phyloP scores from a whole-genome alignment of 23 tunicate species.

The Clavelina lepadiformis region DNA sequence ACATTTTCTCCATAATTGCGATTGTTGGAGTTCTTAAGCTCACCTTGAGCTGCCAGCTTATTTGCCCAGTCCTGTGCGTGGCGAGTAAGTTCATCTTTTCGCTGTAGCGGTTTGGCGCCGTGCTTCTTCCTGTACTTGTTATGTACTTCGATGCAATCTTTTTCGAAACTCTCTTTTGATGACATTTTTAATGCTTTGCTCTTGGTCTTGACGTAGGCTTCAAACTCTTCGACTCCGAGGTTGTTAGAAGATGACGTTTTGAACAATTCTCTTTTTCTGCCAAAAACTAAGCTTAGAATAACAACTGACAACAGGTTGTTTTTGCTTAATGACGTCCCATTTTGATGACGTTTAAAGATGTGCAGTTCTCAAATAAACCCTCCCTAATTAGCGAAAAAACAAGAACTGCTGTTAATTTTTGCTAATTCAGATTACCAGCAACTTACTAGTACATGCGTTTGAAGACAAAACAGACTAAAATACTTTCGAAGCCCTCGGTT shows the following conservation, averaged over 20 bases:
- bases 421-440: too few species aligned
- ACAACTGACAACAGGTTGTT: background rate
- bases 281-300: background rate
- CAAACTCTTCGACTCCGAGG: constrained; percentile 27
- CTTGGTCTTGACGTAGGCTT: constrained; percentile 26
- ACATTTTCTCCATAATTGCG: constrained; percentile 50
- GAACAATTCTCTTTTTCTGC: background rate
- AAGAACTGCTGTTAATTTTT: too few species aligned
- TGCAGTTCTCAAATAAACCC: too few species aligned
- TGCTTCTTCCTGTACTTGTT: constrained; percentile 35
- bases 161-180: constrained; percentile 28
- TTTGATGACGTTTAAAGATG: background rate
- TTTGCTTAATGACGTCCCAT: background rate
- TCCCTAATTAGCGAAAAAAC: too few species aligned
- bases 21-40: constrained; percentile 35
- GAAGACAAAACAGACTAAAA: too few species aligned
- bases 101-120: constrained; percentile 12
- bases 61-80: constrained; percentile 56
- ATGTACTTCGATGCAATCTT: constrained; percentile 42
- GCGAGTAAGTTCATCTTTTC: constrained; percentile 25
- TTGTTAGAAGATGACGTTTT: background rate
- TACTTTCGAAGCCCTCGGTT: too few species aligned
- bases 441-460: too few species aligned
- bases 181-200: constrained; percentile 6
- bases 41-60: constrained; percentile 29